These are phyloP conservation scores for Stichopus horrens DNA, from an alignment of 53 echinoderm and acorn worm species.

Conservation along the genomic window DNA sequence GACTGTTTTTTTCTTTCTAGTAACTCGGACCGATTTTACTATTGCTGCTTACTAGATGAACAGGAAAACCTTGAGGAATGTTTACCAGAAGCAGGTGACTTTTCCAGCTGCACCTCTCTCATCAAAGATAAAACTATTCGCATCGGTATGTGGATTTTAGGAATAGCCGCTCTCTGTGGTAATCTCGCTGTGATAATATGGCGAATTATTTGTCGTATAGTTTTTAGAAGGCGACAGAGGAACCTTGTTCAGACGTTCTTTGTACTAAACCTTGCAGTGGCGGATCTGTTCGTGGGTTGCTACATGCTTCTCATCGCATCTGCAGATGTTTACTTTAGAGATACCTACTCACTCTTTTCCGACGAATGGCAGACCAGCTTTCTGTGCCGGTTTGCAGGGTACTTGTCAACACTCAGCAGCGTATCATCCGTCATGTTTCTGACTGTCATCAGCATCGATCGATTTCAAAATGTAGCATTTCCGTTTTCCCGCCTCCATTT, in stretches of 20 bases:
- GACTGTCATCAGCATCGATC: constrained; percentile 65
- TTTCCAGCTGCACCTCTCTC: constrained; percentile 44
- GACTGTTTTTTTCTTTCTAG: constrained; percentile 28
- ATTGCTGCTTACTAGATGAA: constrained; percentile 69
- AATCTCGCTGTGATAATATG: constrained; percentile 36
- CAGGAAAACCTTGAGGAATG: constrained; percentile 41
- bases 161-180: constrained; percentile 38
- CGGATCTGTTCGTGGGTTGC: constrained; percentile 41
- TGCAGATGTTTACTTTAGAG: constrained; percentile 40
- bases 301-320: constrained; percentile 48
- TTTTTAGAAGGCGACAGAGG: not conserved
- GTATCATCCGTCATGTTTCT: constrained; percentile 71
- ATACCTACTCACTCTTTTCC: constrained; percentile 18
- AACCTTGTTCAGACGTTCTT: constrained; percentile 23
- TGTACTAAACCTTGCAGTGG: constrained; percentile 27
- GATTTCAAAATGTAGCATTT: constrained; percentile 59
- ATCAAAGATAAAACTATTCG: constrained; percentile 26
- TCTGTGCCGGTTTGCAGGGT: constrained; percentile 70
- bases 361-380: constrained; percentile 50
- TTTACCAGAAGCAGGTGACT: constrained; percentile 36
- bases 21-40: constrained; percentile 77
- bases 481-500: constrained; percentile 65
- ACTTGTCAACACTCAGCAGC: constrained; percentile 64
- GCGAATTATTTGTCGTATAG: not conserved
- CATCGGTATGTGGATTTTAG: constrained; percentile 47